Conservation (phyloP, 2,888 invertebrate species). For the Sisyra nigra region DNA sequence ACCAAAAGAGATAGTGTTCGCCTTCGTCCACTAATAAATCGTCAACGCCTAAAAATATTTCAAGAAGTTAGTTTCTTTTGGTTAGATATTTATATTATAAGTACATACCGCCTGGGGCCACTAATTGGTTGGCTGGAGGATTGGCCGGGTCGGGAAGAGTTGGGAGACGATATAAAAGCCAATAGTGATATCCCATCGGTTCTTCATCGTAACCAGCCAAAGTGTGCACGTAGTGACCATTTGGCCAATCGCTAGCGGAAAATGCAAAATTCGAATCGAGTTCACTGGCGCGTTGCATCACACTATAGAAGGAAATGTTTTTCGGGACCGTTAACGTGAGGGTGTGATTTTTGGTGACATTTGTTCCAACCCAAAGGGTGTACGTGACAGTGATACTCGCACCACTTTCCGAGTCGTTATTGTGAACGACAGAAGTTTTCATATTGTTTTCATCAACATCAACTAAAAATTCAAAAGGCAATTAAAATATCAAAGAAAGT, state of each 20-base stretch:
- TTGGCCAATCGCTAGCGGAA: slow-evolving; percentile 74
- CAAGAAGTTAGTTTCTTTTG: no score
- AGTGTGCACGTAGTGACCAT: slow-evolving; percentile 83
- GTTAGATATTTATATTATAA: no score
- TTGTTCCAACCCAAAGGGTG: slow-evolving; percentile 78
- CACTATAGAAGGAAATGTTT: slow-evolving; percentile 42
- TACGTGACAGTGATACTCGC: slow-evolving; percentile 66
- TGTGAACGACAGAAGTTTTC: slow-evolving; percentile 23
- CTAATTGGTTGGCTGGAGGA: slow-evolving; percentile 74
- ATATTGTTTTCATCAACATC: slow-evolving; percentile 19
- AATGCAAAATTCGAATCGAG: slow-evolving; percentile 44
- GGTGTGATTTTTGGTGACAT: slow-evolving; percentile 67
- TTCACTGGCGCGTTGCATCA: slow-evolving; percentile 50
- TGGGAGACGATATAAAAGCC: slow-evolving; percentile 71
- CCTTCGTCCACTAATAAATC: slow-evolving; percentile 75
- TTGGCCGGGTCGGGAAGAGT: slow-evolving; percentile 63
- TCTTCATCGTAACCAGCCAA: slow-evolving; percentile 65
- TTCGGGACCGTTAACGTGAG: slow-evolving; percentile 58
- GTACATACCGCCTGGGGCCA: slow-evolving; percentile 74
- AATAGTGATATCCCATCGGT: slow-evolving; percentile 76
- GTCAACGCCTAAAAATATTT: slow-evolving; percentile 55
- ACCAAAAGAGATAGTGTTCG: slow-evolving; percentile 83
- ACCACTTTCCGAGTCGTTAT: slow-evolving; percentile 37
- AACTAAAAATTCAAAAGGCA: slow-evolving; percentile 6
- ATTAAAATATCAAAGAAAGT: no score